These are phyloP conservation scores for Troilus luridus DNA, from an alignment of 2,888 invertebrate species.

Conservation along the genomic window DNA sequence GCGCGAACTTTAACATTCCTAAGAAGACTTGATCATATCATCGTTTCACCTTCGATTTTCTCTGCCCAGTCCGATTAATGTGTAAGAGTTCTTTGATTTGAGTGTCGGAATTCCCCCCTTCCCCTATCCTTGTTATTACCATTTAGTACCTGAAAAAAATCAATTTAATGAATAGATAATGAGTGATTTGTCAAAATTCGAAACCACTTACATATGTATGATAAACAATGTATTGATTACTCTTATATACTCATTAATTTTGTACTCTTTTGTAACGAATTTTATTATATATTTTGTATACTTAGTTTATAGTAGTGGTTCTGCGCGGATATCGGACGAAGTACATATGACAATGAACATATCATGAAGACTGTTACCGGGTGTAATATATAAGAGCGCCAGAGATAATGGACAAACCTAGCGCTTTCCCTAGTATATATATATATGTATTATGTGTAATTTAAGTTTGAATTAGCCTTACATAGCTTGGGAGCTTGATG, in stretches of 20 bases:
- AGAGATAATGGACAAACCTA: slow-evolving; percentile 25
- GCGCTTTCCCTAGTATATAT: slow-evolving; percentile 14
- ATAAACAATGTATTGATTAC: slow-evolving; percentile 4
- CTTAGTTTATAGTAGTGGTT: slow-evolving; percentile 49
- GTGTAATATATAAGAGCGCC: slow-evolving; percentile 46
- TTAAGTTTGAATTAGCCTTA: slow-evolving; percentile 43
- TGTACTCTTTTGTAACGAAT: slow-evolving; percentile 48
- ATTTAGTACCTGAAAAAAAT: slow-evolving; percentile 44
- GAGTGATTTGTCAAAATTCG: slow-evolving; percentile 7
- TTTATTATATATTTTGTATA: slow-evolving; percentile 56
- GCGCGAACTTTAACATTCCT: slow-evolving; percentile 42
- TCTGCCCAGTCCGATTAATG: neutral
- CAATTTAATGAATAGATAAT: slow-evolving; percentile 13
- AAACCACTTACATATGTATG: slow-evolving; percentile 14
- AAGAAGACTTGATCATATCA: slow-evolving; percentile 43
- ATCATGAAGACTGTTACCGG: slow-evolving; percentile 56
- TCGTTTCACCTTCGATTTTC: slow-evolving; percentile 30
- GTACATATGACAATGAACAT: slow-evolving; percentile 56
- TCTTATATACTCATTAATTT: slow-evolving; percentile 51
- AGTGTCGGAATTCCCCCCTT: neutral
- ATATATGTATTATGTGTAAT: slow-evolving; percentile 7
- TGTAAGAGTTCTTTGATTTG: slow-evolving; percentile 29
- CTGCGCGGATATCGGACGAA: slow-evolving; percentile 49
- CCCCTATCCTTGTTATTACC: neutral
- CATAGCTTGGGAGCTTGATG: slow-evolving; percentile 39